Conservation (phyloP, 1,140 invertebrate species). For the Berghia stephanieae region DNA sequence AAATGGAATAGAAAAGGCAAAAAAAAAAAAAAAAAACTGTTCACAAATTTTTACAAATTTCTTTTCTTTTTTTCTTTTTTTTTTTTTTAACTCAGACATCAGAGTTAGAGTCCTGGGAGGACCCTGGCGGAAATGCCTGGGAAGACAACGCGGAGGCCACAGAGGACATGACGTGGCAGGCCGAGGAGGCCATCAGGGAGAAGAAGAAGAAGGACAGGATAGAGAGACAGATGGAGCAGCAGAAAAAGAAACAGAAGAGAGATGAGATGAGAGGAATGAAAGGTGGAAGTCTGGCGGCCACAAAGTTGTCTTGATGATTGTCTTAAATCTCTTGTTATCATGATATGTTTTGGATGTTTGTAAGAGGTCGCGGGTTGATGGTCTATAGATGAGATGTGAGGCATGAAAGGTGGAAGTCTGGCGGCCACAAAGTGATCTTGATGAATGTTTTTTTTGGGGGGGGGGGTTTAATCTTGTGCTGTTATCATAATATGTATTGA, state of each 20-base stretch:
- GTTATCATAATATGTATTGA: too few species aligned
- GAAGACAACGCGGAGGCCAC: conserved; percentile 35
- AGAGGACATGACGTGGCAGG: conserved; percentile 54
- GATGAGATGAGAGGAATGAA: conserved; percentile 42
- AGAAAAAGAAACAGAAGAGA: conserved; percentile 45
- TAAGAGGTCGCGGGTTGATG: too few species aligned
- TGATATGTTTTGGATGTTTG: too few species aligned
- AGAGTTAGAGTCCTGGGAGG: conserved; percentile 55
- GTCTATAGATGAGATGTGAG: conserved; percentile 41
- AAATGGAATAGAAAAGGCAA: too few species aligned
- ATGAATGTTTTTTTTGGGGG: too few species aligned
- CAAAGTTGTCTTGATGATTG: conserved; percentile 21
- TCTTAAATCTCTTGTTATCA: too few species aligned
- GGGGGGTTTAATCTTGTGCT: too few species aligned
- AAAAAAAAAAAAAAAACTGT: too few species aligned
- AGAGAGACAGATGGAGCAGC: conserved; percentile 46
- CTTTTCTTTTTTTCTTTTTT: too few species aligned
- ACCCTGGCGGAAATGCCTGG: conserved; percentile 48
- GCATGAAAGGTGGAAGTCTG: conserved; percentile 34
- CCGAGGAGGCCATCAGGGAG: conserved; percentile 52
- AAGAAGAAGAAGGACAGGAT: conserved; percentile 45
- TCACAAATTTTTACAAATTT: too few species aligned
- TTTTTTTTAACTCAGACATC: conserved; percentile 39
- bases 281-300: conserved; percentile 20
- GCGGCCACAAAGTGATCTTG: conserved; percentile 5